phyloP scores from a whole-genome alignment of 2,113 vertebrate genomes.

The Pimephales promelas region DNA sequence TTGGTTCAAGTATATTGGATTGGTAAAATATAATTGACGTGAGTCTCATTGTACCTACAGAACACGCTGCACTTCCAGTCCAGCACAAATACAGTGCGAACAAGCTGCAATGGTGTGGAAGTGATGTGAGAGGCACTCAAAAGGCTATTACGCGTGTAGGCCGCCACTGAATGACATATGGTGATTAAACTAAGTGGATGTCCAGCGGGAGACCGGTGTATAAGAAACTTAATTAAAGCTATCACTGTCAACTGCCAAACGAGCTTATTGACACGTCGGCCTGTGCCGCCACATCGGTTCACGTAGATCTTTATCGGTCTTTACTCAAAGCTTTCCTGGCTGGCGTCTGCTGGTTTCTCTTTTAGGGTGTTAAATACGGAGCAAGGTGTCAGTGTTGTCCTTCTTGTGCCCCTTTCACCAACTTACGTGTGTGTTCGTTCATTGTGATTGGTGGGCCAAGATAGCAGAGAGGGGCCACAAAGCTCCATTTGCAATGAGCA shows the following conservation, averaged over 20 bases:
- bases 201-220: constrained; percentile 62
- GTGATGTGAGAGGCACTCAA: constrained; percentile 47
- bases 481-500: constrained; percentile 78
- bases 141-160: constrained; percentile 35
- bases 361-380: constrained; percentile 44
- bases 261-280: constrained; percentile 49
- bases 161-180: constrained; percentile 44
- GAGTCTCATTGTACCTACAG: not conserved
- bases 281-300: constrained; percentile 30
- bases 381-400: constrained; percentile 33
- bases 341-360: constrained; percentile 24
- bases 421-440: constrained; percentile 62
- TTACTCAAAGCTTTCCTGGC: constrained; percentile 20
- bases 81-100: constrained; percentile 28
- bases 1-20: not conserved
- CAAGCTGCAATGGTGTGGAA: constrained; percentile 64
- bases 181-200: constrained; percentile 63
- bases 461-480: constrained; percentile 75
- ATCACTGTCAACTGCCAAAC: constrained; percentile 60
- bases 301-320: constrained; percentile 31
- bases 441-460: constrained; percentile 52
- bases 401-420: constrained; percentile 46
- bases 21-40: not conserved
- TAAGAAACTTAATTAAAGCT: constrained; percentile 73
- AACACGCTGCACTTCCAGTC: constrained; percentile 1